phyloP scores from a whole-genome alignment of 2,888 invertebrate genomes.

The Tryphoninae sp. region DNA sequence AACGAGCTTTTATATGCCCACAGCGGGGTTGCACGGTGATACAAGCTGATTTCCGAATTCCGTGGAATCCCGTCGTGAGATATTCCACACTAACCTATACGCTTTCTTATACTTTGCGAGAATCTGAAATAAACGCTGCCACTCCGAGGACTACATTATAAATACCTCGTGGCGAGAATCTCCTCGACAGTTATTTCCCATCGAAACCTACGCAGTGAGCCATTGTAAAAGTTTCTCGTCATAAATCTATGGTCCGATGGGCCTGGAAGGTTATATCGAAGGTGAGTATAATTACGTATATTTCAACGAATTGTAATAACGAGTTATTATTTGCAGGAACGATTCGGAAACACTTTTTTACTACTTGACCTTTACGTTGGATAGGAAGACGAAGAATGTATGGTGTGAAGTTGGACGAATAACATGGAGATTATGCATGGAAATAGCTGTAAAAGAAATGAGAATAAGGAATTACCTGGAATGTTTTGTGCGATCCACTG shows the following conservation, averaged over 20 bases:
- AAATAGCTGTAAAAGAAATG: too few relatives aligned
- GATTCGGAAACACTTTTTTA: too few relatives aligned
- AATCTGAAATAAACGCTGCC: slow-evolving; percentile 31
- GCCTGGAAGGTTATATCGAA: background rate
- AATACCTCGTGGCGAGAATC: slow-evolving; percentile 48
- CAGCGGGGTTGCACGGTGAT: slow-evolving; percentile 59
- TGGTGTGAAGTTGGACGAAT: too few relatives aligned
- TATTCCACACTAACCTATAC: slow-evolving; percentile 11
- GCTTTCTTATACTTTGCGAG: slow-evolving; percentile 30
- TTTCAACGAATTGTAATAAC: background rate
- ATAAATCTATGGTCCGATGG: slow-evolving; percentile 31
- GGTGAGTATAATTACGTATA: background rate
- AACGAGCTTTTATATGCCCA: slow-evolving; percentile 55
- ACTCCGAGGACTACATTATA: slow-evolving; percentile 58
- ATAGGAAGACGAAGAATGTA: too few relatives aligned
- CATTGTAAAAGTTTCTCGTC: slow-evolving; percentile 35
- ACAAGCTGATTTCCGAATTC: slow-evolving; percentile 64
- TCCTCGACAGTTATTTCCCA: slow-evolving; percentile 55
- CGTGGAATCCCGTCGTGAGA: slow-evolving; percentile 65
- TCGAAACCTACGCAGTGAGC: slow-evolving; percentile 50
- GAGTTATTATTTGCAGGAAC: background rate
- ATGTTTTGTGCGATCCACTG: too few relatives aligned
- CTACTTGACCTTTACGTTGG: too few relatives aligned
- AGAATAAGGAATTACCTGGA: too few relatives aligned
- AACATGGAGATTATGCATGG: too few relatives aligned